Evolutionary conservation across 2,888 invertebrate genomes (phyloP), one percentile per base, ranked within the genome.

Genomic region (Gastrophysa polygoni): DNA sequence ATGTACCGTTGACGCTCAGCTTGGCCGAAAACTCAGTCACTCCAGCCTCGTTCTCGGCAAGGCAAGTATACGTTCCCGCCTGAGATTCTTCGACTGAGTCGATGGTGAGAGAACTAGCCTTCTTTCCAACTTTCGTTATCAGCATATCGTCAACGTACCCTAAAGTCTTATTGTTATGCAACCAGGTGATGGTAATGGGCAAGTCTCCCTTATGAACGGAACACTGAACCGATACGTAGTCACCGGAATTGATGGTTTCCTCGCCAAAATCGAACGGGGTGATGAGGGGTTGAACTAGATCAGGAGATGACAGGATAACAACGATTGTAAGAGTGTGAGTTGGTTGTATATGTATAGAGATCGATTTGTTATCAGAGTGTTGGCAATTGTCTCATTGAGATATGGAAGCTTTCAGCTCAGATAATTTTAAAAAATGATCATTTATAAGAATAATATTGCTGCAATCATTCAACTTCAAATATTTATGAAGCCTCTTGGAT

Each of bases 51-150:
- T 88, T 88, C 64, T 79, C 80, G 11, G 91, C 92, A 58, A 87
- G 85, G 77, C 93, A 93, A 46, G 89, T 91, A 76, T 91, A 93
- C 76, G 87, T 85, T 64, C 93, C 92, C 68, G 88, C 87, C 79
- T 92, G 91, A 59, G 85, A 85, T 69, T 87, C 89, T 75, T 87
- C 87, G 69, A 90, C 91, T 62, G 87, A 85, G 72, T 90, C 89
- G 77, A 92, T 88, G 83, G 87, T 65, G 80, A 82, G 73, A 83
- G 87, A 52, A 84, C 86, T 76, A 84, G 87, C 73, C 84, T 86
- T 72, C 64, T 69, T 75, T 3, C 73, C 88, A 86, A 67, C 84
- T 83, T 78, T 86, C 80, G 74, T 83, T 81, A 73, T 83, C 82
- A 71, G 82, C 83, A 76, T 64, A n/a, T 71, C 75, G 17, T 70